Evolutionary conservation across 2,797 vertebrate species (phyloP).

Genomic region (Chiloscyllium punctatum): DNA sequence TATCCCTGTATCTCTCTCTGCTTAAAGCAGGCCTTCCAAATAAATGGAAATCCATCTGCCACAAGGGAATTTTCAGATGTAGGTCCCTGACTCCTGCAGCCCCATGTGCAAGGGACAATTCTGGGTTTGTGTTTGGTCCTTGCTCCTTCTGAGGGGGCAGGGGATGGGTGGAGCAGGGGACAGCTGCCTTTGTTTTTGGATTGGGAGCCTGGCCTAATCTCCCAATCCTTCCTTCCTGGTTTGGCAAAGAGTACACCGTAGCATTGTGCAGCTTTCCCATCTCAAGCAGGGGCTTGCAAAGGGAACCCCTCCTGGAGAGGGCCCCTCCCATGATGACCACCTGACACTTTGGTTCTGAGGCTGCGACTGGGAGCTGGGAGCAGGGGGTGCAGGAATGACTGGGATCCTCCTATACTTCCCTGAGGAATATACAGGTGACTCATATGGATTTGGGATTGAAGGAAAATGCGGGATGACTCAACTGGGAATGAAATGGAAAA

Average conservation of each 20-base stretch:
- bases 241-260: background rate
- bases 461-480: background rate
- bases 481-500: background rate
- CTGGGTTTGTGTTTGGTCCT: too few relatives aligned
- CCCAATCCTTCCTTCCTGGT: background rate
- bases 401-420: background rate
- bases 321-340: background rate
- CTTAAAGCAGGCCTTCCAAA: background rate
- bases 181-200: too few relatives aligned
- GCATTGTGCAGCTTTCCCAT: background rate
- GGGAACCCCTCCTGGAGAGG: too few relatives aligned
- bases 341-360: background rate
- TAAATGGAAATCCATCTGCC: background rate
- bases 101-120: background rate
- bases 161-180: too few relatives aligned
- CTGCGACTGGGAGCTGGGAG: background rate
- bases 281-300: background rate
- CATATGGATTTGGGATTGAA: background rate
- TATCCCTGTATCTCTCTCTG: background rate
- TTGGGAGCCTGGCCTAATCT: too few relatives aligned
- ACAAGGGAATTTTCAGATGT: background rate
- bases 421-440: background rate
- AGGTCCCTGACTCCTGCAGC: background rate
- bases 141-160: too few relatives aligned
- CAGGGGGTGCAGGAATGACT: too few relatives aligned